Evolutionary conservation across 2,797 vertebrate genomes (phyloP), one percentile per base, ranked within the genome.

Genomic region (Sebastes nivosus): DNA sequence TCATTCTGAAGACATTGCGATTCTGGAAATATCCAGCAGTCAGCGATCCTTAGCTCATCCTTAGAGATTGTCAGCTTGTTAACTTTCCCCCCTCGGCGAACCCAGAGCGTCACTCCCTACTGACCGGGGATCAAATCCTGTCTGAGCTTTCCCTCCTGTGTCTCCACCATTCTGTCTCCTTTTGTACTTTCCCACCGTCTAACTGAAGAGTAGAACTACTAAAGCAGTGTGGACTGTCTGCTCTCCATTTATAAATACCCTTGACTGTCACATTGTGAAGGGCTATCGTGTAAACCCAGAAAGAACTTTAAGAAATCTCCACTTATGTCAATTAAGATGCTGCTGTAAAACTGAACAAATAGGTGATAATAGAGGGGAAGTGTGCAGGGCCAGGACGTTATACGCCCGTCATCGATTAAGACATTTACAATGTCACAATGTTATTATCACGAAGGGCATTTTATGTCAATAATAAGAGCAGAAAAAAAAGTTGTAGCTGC

Each of bases 261-360:
- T 90, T 90, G 79, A 79, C 86, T 72, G 80, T 92, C 86, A 88
- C 85, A 77, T 86, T 90, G 87, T 73, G 80, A 32, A 24, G 77
- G 80, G 89, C 86, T 64, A 63, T 29, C 75, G 74, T 74, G 83
- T 79, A 85, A 80, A 88, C 58, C 36, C 20, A 38, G 54, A 61
- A 24, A 79, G 42, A 83, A 70, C 12, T 34, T 76, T 18, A 65
- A 22, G 18, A 77, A 65, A 59, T 79, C 52, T 63, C 11, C 20
- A 59, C 36, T 77, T 20, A n/a, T 68, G 38, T 75, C 54, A 36
- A 34, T 68, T 57, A 52, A 74, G 65, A 59, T 64, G 32, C 54
- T 75, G 60, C 64, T 73, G 46, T 30, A 8, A 46, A 66, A 30
- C 32, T 65, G 11, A 24, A 75, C 52, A 46, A 68, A 52, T n/a